Conservation (phyloP, 2,888 invertebrate genomes). For the Caenorhabditis angaria region DNA sequence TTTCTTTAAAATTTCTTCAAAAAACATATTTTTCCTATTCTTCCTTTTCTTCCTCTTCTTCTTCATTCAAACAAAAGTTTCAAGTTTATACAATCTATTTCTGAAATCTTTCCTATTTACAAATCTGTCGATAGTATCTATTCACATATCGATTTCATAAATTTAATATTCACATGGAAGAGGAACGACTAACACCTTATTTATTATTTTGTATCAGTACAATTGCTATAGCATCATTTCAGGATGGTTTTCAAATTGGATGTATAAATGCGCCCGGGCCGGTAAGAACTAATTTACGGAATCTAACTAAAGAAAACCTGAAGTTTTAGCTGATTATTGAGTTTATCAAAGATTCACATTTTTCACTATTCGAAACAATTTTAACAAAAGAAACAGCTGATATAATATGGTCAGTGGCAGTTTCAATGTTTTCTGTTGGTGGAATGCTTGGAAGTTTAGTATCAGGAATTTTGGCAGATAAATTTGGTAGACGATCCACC, state of each 20-base stretch:
- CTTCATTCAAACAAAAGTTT: no score
- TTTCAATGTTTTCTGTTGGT: slow-evolving; percentile 39
- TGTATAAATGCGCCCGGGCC: slow-evolving; percentile 43
- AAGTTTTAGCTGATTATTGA: slow-evolving; percentile 29
- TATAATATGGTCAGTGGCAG: slow-evolving; percentile 38
- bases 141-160: no score
- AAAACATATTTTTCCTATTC: no score
- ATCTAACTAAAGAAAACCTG: no score
- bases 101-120: no score
- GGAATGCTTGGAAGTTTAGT: slow-evolving; percentile 35
- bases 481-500: slow-evolving; percentile 75
- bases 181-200: slow-evolving; percentile 16
- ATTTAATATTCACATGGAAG: no score
- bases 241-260: slow-evolving; percentile 43
- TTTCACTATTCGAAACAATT: slow-evolving; percentile 13
- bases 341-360: slow-evolving; percentile 37
- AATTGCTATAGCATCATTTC: slow-evolving; percentile 38
- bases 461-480: slow-evolving; percentile 31
- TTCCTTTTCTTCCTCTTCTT: no score
- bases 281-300: not conserved
- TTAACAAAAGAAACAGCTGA: slow-evolving; percentile 26
- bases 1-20: no score
- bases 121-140: slow-evolving; percentile 1
- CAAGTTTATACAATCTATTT: no score
- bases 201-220: slow-evolving; percentile 36